These are phyloP conservation scores for Tonatia bakeri DNA, from an alignment of 2,113 vertebrate genomes.

Conservation along the genomic window DNA sequence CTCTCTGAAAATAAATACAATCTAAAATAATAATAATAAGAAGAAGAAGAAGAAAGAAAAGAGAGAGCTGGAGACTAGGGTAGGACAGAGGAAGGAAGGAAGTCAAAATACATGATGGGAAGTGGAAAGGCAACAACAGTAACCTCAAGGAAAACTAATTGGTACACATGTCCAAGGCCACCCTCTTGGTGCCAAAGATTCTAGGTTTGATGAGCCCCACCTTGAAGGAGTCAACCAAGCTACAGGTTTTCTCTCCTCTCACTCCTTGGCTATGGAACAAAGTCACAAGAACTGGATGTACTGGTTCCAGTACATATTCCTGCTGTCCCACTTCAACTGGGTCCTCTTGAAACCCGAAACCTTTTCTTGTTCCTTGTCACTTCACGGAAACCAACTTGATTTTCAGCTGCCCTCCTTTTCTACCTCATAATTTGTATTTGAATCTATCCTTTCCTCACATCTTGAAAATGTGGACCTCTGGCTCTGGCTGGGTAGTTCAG, in stretches of 20 bases:
- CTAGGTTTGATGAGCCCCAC: neutral
- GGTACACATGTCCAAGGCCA: neutral
- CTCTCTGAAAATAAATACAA: too few species aligned
- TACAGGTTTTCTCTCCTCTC: neutral
- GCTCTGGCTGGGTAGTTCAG: neutral
- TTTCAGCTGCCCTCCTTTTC: neutral
- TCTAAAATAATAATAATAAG: too few species aligned
- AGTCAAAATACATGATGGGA: neutral
- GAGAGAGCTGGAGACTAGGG: neutral
- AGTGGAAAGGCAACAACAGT: neutral
- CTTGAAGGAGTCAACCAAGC: neutral
- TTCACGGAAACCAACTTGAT: neutral
- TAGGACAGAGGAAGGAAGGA: neutral
- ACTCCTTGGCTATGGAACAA: neutral
- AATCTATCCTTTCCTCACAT: neutral
- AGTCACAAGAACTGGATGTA: neutral
- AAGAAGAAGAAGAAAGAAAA: too few species aligned
- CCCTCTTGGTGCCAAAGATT: neutral
- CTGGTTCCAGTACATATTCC: neutral
- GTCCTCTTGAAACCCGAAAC: neutral
- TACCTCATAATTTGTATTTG: neutral
- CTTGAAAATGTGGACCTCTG: neutral
- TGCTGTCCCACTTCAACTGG: neutral
- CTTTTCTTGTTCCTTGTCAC: neutral
- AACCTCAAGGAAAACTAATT: neutral